These are phyloP conservation scores for Plebejus anna DNA, from an alignment of 2,888 invertebrate genomes.

Conservation along the genomic window DNA sequence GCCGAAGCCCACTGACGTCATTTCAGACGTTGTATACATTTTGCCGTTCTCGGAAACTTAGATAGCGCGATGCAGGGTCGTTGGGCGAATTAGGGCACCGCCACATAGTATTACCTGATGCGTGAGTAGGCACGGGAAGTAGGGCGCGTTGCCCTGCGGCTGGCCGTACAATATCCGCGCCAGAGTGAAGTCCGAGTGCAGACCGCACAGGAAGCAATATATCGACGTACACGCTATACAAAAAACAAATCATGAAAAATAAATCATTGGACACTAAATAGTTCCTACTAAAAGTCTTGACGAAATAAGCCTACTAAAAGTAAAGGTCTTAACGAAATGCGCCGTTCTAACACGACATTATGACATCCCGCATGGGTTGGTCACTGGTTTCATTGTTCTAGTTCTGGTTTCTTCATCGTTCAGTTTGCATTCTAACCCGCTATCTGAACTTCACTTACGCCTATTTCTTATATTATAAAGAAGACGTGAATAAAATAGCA, in stretches of 20 bases:
- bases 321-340: background rate
- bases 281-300: background rate
- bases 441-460: too few relatives aligned
- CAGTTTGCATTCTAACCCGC: too few relatives aligned
- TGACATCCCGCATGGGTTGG: too few relatives aligned
- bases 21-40: too few relatives aligned
- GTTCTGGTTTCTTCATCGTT: too few relatives aligned
- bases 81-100: too few relatives aligned
- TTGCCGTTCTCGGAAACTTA: too few relatives aligned
- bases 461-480: too few relatives aligned
- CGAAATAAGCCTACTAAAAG: background rate
- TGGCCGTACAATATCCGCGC: constrained; percentile 89
- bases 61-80: too few relatives aligned
- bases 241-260: background rate
- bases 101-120: constrained; percentile 65
- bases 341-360: background rate
- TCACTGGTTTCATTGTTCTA: too few relatives aligned
- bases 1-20: too few relatives aligned
- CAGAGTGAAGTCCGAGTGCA: constrained; percentile 92
- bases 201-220: constrained; percentile 93
- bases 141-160: constrained; percentile 83
- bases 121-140: constrained; percentile 82
- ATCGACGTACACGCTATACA: constrained; percentile 85
- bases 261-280: background rate
- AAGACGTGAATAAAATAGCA: too few relatives aligned